Conservation (phyloP, 2,797 vertebrate genomes). For the Phrynocephalus guinanensis region DNA sequence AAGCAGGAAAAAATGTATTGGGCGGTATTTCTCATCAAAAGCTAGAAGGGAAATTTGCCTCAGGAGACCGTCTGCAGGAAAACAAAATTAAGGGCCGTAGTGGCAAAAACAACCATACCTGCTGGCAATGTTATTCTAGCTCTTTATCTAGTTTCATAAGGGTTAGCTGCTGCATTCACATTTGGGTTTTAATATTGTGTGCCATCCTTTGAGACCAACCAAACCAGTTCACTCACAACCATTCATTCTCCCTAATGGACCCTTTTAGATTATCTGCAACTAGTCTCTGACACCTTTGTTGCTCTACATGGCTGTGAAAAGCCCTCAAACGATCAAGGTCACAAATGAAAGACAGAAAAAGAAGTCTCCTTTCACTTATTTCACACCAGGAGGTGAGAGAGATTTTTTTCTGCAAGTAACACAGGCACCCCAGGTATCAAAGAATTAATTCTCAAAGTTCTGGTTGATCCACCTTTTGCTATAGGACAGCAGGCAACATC, state of each 20-base stretch:
- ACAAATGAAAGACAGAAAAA: not conserved
- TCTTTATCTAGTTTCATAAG: too few species aligned
- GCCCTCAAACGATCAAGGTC: not conserved
- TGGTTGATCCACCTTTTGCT: not conserved
- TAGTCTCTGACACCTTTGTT: not conserved
- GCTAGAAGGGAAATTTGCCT: not conserved
- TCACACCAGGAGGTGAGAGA: not conserved
- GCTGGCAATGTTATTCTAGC: too few species aligned
- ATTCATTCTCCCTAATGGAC: not conserved
- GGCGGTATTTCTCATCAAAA: not conserved
- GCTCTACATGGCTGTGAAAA: not conserved
- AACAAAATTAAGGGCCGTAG: not conserved
- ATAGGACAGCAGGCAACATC: not conserved
- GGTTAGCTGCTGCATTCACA: not conserved
- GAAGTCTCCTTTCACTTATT: not conserved
- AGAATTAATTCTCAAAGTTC: not conserved
- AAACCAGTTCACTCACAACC: not conserved
- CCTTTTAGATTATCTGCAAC: not conserved
- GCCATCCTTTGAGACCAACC: not conserved
- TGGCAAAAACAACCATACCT: not conserved
- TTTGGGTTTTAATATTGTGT: not conserved
- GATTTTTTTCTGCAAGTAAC: not conserved
- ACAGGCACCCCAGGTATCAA: not conserved
- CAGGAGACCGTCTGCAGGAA: too few species aligned
- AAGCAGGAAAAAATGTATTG: too few species aligned